Conservation (phyloP, 2,797 vertebrate genomes). For the Anguilla marmorata region DNA sequence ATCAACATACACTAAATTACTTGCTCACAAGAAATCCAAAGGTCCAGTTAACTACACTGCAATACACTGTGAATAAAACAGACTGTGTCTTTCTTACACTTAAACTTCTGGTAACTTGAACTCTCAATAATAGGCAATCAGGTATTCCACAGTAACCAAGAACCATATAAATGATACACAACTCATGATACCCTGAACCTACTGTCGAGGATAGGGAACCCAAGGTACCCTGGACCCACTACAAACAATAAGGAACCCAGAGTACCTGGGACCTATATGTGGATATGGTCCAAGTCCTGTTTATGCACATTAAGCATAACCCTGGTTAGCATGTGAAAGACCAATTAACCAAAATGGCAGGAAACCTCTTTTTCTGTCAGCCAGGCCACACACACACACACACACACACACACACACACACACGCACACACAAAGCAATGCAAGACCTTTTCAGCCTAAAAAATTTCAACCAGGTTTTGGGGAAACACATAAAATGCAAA, state of each 20-base stretch:
- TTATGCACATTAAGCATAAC: constrained; percentile 72
- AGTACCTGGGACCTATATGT: not conserved
- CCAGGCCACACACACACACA: constrained; percentile 75
- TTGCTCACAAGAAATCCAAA: not conserved
- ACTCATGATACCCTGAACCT: constrained; percentile 40
- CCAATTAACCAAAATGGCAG: constrained; percentile 84
- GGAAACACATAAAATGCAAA: constrained; percentile 48
- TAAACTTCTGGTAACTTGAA: too few species aligned
- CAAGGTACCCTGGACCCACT: not conserved
- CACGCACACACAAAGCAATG: constrained; percentile 55
- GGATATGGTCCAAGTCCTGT: not conserved
- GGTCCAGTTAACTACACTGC: too few species aligned
- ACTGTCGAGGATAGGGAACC: constrained; percentile 39
- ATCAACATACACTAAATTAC: not conserved
- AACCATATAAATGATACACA: not conserved
- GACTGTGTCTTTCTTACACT: too few species aligned
- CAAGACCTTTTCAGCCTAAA: constrained; percentile 67
- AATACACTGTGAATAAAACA: too few species aligned
- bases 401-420: constrained; percentile 79
- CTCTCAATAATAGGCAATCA: too few species aligned
- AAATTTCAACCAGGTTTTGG: constrained; percentile 56
- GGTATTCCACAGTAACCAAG: not conserved
- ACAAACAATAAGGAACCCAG: not conserved
- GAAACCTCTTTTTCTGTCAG: constrained; percentile 82
- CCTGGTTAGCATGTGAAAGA: constrained; percentile 76